A percentile compares a stretch with the other conserved stretches of the same genome.
Conservation (phyloP, 2,888 invertebrate genomes). For the Hartigia nigra region DNA sequence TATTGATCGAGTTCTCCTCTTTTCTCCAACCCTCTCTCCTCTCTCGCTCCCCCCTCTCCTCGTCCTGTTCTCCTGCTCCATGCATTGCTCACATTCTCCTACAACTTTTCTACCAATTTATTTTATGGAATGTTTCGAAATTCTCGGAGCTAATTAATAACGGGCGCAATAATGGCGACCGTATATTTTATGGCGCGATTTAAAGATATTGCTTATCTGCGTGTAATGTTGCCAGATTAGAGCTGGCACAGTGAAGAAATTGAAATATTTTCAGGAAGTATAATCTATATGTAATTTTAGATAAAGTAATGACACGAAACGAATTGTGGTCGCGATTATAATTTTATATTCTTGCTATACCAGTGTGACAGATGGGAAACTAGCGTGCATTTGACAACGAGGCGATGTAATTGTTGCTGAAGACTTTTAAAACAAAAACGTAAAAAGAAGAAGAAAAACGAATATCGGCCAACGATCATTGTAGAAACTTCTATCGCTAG, state of each 20-base stretch:
- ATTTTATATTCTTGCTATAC: neutral
- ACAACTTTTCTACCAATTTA: neutral
- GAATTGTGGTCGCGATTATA: too few species aligned
- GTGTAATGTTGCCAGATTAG: neutral
- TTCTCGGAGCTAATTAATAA: neutral
- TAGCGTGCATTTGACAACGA: neutral
- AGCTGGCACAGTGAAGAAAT: neutral
- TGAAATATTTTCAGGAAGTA: neutral
- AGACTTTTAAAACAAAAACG: neutral
- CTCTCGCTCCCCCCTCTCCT: conserved; percentile 25
- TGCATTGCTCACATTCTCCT: conserved; percentile 1
- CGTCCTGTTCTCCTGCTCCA: conserved; percentile 27
- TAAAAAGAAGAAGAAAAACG: neutral
- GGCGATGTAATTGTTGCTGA: neutral
- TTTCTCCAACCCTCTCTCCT: conserved; percentile 15
- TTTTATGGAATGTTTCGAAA: neutral
- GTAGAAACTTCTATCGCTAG: neutral
- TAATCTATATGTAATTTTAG: neutral
- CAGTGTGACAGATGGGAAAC: neutral
- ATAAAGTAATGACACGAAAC: too few species aligned
- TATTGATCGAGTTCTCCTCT: conserved; percentile 53
- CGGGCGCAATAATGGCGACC: neutral
- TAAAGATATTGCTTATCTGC: neutral
- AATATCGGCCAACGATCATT: neutral
- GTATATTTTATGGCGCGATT: neutral